Evolutionary conservation across 2,797 vertebrate species (phyloP).

Genomic region (Todus mexicanus): DNA sequence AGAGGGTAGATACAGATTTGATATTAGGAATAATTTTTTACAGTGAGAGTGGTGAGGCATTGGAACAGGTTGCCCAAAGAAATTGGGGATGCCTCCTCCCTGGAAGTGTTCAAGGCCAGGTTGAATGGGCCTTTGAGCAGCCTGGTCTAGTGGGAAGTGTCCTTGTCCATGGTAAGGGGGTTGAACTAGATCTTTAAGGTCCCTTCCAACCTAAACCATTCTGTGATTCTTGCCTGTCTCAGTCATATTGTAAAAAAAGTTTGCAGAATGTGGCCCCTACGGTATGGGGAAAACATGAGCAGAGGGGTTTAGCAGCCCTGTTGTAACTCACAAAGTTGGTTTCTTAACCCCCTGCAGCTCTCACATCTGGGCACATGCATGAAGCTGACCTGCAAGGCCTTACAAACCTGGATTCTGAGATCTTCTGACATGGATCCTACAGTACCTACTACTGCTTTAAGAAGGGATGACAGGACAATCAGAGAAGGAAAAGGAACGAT

Average conservation of each 20-base stretch:
- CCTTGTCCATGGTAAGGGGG: background rate
- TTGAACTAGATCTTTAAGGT: background rate
- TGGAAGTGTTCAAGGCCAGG: background rate
- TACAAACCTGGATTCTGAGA: background rate
- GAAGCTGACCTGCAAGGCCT: background rate
- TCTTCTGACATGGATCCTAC: background rate
- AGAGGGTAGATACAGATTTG: background rate
- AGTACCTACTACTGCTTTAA: background rate
- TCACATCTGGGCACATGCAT: accelerated
- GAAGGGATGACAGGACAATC: accelerated
- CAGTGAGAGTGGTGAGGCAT: background rate
- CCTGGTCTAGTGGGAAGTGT: background rate
- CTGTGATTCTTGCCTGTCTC: background rate
- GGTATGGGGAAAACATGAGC: accelerated
- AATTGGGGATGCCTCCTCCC: background rate
- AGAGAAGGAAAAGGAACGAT: background rate
- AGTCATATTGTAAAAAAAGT: background rate
- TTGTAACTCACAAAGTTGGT: background rate
- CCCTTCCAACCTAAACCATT: background rate
- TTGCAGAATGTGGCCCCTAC: background rate
- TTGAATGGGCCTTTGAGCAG: background rate
- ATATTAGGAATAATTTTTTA: background rate
- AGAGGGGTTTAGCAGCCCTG: background rate
- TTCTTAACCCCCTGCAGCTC: background rate
- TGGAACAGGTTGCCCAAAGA: background rate